A percentile compares a stretch with the other conserved stretches of the same genome.
These are phyloP conservation scores for Phymorhynchus buccinoides DNA, from an alignment of 1,140 invertebrate species.

Conservation along the genomic window DNA sequence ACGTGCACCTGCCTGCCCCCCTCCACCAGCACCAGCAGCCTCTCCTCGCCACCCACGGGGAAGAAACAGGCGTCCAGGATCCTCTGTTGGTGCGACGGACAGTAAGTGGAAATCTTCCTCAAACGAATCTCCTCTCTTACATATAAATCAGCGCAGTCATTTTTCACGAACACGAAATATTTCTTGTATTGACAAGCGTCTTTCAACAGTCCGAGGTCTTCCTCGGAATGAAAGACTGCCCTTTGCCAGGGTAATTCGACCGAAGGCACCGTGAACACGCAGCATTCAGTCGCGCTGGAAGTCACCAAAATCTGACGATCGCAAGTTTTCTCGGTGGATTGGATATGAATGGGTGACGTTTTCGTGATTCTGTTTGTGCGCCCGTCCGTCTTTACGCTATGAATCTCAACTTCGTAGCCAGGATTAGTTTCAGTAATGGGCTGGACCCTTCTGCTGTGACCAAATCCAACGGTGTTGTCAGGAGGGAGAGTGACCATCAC, in stretches of 20 bases:
- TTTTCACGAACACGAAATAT: not conserved
- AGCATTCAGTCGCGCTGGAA: not conserved
- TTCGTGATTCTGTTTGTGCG: not conserved
- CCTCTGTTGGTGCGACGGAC: not conserved
- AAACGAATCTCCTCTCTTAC: not conserved
- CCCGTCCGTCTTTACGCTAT: not conserved
- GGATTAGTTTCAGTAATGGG: no score
- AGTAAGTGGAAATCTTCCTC: not conserved
- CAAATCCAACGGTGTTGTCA: not conserved
- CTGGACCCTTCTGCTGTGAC: no score
- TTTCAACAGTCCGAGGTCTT: not conserved
- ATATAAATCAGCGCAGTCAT: not conserved
- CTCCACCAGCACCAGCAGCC: slow-evolving; percentile 21
- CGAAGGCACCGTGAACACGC: not conserved
- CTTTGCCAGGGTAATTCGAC: not conserved
- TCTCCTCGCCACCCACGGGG: not conserved
- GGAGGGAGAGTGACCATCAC: not conserved
- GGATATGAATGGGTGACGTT: not conserved
- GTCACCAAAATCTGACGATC: not conserved
- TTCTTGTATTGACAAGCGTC: not conserved
- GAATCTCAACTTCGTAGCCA: not conserved
- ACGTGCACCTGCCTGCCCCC: not conserved
- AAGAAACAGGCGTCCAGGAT: not conserved
- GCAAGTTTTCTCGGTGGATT: not conserved
- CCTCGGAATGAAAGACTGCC: not conserved